Percentiles rank a stretch among this genome's conserved stretches.
Conservation (phyloP, 1,140 invertebrate species). For the Neodiprion virginianus region DNA sequence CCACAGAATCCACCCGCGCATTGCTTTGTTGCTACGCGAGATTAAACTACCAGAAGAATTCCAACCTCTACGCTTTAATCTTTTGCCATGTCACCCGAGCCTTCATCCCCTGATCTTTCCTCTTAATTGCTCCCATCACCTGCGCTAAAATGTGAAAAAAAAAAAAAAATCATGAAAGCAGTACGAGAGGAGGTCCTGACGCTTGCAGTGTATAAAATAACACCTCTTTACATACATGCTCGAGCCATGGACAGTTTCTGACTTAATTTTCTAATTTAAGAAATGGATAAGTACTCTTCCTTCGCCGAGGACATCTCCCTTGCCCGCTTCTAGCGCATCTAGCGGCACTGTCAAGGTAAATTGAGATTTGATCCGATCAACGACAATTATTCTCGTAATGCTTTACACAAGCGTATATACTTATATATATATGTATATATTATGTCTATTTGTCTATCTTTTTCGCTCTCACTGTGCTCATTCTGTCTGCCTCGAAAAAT, state of each 20-base stretch:
- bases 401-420: neutral
- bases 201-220: neutral
- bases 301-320: constrained; percentile 60
- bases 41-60: too few relatives aligned
- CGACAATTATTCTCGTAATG: neutral
- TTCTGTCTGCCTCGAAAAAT: too few relatives aligned
- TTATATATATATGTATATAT: neutral
- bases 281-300: constrained; percentile 60
- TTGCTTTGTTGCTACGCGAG: too few relatives aligned
- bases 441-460: neutral
- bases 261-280: constrained; percentile 37
- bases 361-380: constrained; percentile 11
- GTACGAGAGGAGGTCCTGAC: constrained; percentile 1
- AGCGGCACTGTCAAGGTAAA: constrained; percentile 62
- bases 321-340: constrained; percentile 62
- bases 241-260: neutral
- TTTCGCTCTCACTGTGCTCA: too few relatives aligned
- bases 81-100: too few relatives aligned
- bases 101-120: too few relatives aligned
- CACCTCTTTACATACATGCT: too few relatives aligned
- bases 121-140: too few relatives aligned
- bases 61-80: too few relatives aligned
- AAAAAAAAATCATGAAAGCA: neutral
- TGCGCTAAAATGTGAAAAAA: too few relatives aligned
- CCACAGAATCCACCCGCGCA: too few relatives aligned